A percentile compares a stretch with the other conserved stretches of the same genome.
phyloP scores from a whole-genome alignment of 2,888 invertebrate species.

The Eretmocerus hayati region DNA sequence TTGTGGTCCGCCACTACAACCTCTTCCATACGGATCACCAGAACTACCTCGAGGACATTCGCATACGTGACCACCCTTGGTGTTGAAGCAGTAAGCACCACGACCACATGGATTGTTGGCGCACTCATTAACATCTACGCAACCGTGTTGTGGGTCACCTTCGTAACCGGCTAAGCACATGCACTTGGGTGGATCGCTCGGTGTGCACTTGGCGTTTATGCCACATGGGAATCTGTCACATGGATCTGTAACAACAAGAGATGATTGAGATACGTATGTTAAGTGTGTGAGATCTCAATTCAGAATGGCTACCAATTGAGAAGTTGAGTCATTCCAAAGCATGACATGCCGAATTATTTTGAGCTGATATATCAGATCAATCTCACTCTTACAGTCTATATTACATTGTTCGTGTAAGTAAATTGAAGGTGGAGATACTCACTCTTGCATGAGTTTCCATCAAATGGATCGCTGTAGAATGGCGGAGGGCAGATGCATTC shows the following conservation, averaged over 20 bases:
- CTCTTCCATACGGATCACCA: conserved; percentile 79
- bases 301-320: too few relatives aligned
- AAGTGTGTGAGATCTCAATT: background rate
- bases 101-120: conserved; percentile 75
- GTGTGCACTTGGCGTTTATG: conserved; percentile 82
- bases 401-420: too few relatives aligned
- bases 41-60: conserved; percentile 75
- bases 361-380: too few relatives aligned
- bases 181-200: conserved; percentile 82
- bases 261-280: background rate
- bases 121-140: conserved; percentile 82
- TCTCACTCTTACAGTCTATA: too few relatives aligned
- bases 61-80: conserved; percentile 79
- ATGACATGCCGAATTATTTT: too few relatives aligned
- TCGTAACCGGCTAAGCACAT: conserved; percentile 81
- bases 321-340: too few relatives aligned
- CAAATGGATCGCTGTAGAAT: conserved; percentile 74
- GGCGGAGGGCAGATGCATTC: conserved; percentile 88
- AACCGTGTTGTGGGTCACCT: conserved; percentile 78
- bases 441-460: conserved; percentile 83
- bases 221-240: conserved; percentile 87
- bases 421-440: conserved; percentile 30
- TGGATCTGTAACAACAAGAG: conserved; percentile 49
- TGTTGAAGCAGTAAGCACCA: conserved; percentile 82
- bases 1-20: conserved; percentile 57